Percentiles rank a stretch among this genome's conserved stretches.
Evolutionary conservation across 1,140 invertebrate genomes (phyloP).

Genomic region (Choristoneura fumiferana): DNA sequence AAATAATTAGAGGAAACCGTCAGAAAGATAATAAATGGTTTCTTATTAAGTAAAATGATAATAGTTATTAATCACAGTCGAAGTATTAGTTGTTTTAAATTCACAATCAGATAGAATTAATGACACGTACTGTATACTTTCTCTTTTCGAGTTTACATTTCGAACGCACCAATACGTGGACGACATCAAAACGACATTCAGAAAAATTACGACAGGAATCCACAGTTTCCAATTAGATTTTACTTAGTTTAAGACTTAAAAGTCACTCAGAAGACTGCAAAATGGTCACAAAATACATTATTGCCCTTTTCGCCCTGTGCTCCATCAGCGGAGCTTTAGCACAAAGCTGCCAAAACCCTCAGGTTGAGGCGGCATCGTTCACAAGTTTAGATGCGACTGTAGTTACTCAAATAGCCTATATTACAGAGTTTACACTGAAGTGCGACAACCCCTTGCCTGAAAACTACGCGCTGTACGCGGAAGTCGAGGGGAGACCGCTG

Average conservation of each 20-base stretch:
- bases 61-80: neutral
- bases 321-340: slow-evolving; percentile 39
- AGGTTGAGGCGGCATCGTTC: slow-evolving; percentile 85
- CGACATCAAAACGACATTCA: slow-evolving; percentile 19
- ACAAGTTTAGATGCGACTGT: slow-evolving; percentile 95
- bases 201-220: neutral
- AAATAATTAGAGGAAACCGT: neutral
- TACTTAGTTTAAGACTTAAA: slow-evolving; percentile 24
- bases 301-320: slow-evolving; percentile 45
- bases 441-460: slow-evolving; percentile 82
- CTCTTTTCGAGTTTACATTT: slow-evolving; percentile 11
- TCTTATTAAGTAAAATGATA: neutral
- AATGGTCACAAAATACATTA: slow-evolving; percentile 66
- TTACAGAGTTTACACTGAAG: slow-evolving; percentile 86
- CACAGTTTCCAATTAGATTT: slow-evolving; percentile 13
- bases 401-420: slow-evolving; percentile 89
- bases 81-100: neutral
- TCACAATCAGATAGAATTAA: neutral
- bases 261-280: slow-evolving; percentile 42
- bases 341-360: slow-evolving; percentile 80
- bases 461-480: slow-evolving; percentile 89
- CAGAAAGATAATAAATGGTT: neutral
- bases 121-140: neutral
- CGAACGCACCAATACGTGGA: slow-evolving; percentile 35
- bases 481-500: slow-evolving; percentile 89